A percentile compares a stretch with the other conserved stretches of the same genome.
These are phyloP conservation scores for Ochotona curzoniae DNA, from an alignment of 2,113 vertebrate genomes.

Conservation along the genomic window DNA sequence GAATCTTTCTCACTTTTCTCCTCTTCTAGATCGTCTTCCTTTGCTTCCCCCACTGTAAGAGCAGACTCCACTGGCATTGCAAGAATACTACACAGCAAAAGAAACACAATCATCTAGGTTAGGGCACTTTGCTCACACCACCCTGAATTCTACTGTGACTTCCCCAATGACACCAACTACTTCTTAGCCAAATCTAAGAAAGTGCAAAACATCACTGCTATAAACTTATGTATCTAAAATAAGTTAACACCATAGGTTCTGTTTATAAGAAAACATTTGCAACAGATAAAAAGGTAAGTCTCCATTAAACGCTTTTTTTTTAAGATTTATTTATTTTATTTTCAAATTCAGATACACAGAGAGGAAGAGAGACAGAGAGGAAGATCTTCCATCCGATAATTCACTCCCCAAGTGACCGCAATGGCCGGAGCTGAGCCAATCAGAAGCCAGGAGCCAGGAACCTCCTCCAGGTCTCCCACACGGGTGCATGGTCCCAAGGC, in stretches of 20 bases:
- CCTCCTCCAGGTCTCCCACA: too few relatives aligned
- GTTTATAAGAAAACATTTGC: not conserved
- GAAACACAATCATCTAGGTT: not conserved
- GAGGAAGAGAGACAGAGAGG: too few relatives aligned
- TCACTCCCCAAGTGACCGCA: too few relatives aligned
- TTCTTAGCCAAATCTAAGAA: not conserved
- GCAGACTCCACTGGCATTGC: slow-evolving; percentile 58
- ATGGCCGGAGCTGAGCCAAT: too few relatives aligned
- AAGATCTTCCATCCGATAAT: too few relatives aligned
- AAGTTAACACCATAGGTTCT: not conserved
- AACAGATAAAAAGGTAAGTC: not conserved
- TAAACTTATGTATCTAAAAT: not conserved
- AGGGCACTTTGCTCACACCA: slow-evolving; percentile 25
- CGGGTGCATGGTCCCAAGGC: too few relatives aligned
- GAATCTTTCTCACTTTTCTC: slow-evolving; percentile 55
- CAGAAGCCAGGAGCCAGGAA: too few relatives aligned
- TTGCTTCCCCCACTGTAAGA: slow-evolving; percentile 57
- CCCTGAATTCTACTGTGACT: slow-evolving; percentile 7
- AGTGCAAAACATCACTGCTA: not conserved
- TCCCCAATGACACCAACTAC: not conserved
- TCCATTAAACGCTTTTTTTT: not conserved
- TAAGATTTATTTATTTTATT: too few relatives aligned
- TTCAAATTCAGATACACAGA: too few relatives aligned
- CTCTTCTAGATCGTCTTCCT: slow-evolving; percentile 52
- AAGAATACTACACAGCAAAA: slow-evolving; percentile 76